Evolutionary conservation across 2,113 vertebrate species (phyloP).

Genomic region (Chloebia gouldiae): DNA sequence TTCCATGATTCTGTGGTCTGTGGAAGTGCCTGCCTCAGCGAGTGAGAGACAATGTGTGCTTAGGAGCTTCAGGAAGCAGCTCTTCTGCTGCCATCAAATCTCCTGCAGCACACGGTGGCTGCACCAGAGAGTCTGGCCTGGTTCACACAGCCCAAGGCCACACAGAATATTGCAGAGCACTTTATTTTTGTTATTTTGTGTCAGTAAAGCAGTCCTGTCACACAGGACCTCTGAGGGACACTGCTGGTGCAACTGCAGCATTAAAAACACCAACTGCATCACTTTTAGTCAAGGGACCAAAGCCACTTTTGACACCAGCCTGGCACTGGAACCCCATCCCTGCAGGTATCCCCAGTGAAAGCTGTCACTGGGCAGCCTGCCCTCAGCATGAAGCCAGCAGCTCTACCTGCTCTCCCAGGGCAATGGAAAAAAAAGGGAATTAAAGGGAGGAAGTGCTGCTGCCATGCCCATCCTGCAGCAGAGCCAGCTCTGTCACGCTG

Average conservation of each 20-base stretch:
- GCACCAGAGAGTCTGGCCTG: neutral
- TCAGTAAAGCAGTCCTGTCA: neutral
- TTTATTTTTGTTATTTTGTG: neutral
- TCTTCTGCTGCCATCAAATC: neutral
- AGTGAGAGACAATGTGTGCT: fast-evolving
- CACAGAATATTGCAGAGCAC: neutral
- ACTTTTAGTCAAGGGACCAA: neutral
- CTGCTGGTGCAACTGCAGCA: neutral
- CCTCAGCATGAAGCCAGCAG: neutral
- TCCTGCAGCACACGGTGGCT: too few species aligned
- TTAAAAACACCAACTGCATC: neutral
- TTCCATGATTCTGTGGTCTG: neutral
- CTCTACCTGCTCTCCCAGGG: neutral
- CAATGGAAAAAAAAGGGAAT: neutral
- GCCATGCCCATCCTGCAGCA: neutral
- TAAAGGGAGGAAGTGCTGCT: neutral
- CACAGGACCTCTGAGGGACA: neutral
- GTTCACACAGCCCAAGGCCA: neutral
- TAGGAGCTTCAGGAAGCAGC: neutral
- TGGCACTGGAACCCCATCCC: neutral
- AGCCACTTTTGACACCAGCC: neutral
- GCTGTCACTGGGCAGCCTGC: neutral
- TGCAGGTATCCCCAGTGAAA: neutral
- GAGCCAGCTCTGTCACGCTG: neutral
- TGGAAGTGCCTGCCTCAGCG: fast-evolving